Percentiles rank a stretch among this genome's conserved stretches.
phyloP scores from a whole-genome alignment of 2,113 vertebrate species.

The Prunella fulvescens region DNA sequence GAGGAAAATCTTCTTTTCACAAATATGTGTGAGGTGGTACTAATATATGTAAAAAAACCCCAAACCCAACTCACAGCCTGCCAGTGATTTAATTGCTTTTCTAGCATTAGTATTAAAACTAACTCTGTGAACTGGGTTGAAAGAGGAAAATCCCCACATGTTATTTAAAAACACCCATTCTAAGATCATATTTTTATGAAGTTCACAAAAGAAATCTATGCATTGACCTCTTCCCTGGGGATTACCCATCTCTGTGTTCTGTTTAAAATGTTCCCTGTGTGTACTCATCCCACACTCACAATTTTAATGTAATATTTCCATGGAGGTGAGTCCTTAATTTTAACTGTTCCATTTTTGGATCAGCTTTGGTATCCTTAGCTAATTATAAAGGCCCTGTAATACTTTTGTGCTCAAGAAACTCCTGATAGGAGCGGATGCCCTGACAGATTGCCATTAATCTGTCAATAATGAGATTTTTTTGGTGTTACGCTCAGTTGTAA shows the following conservation, averaged over 20 bases:
- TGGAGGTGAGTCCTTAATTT: background rate
- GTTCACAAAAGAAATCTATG: background rate
- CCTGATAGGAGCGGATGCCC: background rate
- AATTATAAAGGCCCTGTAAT: background rate
- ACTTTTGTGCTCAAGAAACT: background rate
- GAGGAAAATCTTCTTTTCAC: background rate
- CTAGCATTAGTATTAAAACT: background rate
- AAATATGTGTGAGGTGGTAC: background rate
- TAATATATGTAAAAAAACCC: background rate
- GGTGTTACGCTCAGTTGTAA: background rate
- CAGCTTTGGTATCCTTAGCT: background rate
- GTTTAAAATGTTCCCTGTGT: background rate
- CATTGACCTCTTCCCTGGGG: background rate
- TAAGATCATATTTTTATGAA: background rate
- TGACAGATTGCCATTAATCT: slow-evolving; percentile 60
- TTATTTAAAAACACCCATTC: background rate
- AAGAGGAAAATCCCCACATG: background rate
- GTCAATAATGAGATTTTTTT: slow-evolving; percentile 51
- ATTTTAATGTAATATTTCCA: background rate
- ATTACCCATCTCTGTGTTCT: background rate
- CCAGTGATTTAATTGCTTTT: background rate
- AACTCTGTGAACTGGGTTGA: background rate
- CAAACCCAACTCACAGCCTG: background rate
- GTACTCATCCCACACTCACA: background rate
- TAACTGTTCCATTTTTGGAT: background rate